Percentiles rank a stretch among this genome's conserved stretches.
Conservation (phyloP, 1,140 invertebrate genomes). For the Drosophila miranda region DNA sequence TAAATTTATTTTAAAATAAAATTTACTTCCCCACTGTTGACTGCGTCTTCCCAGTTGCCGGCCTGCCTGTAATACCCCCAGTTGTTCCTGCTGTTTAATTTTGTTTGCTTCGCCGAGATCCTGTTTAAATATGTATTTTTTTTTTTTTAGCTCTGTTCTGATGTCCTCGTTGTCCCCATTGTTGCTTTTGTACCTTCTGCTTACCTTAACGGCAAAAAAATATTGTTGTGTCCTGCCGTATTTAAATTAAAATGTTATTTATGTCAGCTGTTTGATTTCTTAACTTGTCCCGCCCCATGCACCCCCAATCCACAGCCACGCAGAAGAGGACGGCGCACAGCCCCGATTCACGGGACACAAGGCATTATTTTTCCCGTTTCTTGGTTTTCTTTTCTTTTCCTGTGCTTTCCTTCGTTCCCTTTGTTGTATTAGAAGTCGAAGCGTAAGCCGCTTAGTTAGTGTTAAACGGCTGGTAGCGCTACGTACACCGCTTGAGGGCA, state of each 20-base stretch:
- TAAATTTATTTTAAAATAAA: slow-evolving; percentile 82
- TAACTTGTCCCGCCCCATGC: slow-evolving; percentile 53
- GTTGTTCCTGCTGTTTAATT: slow-evolving; percentile 71
- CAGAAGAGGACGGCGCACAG: neutral
- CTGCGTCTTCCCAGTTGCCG: slow-evolving; percentile 5
- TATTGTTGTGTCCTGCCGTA: slow-evolving; percentile 75
- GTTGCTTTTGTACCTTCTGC: slow-evolving; percentile 65
- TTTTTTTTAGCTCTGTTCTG: slow-evolving; percentile 15
- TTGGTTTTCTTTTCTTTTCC: slow-evolving; percentile 28
- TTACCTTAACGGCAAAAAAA: slow-evolving; percentile 78
- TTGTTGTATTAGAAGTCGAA: slow-evolving; percentile 61
- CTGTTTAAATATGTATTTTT: slow-evolving; percentile 78
- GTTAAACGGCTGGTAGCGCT: slow-evolving; percentile 71
- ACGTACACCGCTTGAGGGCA: neutral
- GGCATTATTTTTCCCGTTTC: slow-evolving; percentile 51
- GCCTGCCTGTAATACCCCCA: slow-evolving; percentile 12
- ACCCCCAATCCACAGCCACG: neutral
- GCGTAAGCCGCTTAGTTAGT: slow-evolving; percentile 75
- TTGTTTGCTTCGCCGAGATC: slow-evolving; percentile 68
- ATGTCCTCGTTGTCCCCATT: slow-evolving; percentile 40
- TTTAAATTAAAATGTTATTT: slow-evolving; percentile 82
- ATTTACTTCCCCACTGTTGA: slow-evolving; percentile 74
- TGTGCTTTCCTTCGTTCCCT: slow-evolving; percentile 10
- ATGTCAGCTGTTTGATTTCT: slow-evolving; percentile 81
- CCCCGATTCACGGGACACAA: slow-evolving; percentile 22